These are phyloP conservation scores for Hepsetus odoe DNA, from an alignment of 2,113 vertebrate species.

Conservation along the genomic window DNA sequence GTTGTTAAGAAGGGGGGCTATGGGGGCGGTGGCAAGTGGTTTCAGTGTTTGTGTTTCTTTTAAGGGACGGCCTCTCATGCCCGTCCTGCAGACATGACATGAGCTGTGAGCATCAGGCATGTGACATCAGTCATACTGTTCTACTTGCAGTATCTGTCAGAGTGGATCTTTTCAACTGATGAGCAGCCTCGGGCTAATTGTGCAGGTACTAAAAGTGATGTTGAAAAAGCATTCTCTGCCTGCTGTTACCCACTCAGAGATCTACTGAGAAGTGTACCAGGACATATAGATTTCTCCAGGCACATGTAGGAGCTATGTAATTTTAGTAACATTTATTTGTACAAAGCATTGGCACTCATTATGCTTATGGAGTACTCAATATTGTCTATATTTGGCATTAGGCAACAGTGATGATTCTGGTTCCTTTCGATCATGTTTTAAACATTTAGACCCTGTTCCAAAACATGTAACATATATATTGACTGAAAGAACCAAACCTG, in stretches of 20 bases:
- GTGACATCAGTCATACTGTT: constrained; percentile 47
- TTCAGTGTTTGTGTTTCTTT: constrained; percentile 1
- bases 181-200: constrained; percentile 39
- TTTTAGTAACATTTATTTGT: background rate
- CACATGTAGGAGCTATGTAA: background rate
- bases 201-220: constrained; percentile 46
- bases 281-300: constrained; percentile 5
- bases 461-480: no score
- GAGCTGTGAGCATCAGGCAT: constrained; percentile 25
- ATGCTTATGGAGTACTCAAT: background rate
- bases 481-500: no score
- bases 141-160: constrained; percentile 42
- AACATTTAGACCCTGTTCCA: no score
- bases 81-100: constrained; percentile 12
- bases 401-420: no score
- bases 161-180: constrained; percentile 42
- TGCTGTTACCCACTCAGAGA: constrained; percentile 18
- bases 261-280: background rate
- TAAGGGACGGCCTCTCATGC: constrained; percentile 1
- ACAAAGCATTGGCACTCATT: background rate
- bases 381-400: no score
- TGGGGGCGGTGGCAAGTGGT: background rate
- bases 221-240: constrained; percentile 37
- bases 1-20: background rate
- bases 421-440: no score